Base-by-base conservation (phyloP, 2,888 invertebrate genomes). In the Nymphalis urticae region DNA sequence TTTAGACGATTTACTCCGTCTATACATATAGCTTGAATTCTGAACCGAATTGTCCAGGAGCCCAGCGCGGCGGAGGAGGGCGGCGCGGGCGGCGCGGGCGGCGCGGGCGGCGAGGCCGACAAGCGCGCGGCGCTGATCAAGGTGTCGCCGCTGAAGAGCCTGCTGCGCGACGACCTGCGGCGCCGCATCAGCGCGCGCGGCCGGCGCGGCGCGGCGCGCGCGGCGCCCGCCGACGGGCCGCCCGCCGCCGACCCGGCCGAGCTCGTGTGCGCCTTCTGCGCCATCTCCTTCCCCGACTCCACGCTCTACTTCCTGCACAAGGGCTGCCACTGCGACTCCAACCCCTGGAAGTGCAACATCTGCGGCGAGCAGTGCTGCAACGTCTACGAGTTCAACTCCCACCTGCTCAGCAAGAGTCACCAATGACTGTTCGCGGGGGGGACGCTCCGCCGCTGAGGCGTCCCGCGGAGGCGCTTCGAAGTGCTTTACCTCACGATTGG, bases 251-350 rank as follows among this genome's bases (percentile, higher is more conserved):
- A 91, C 77, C 92, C 94, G 1, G 83, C 94, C 32, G 87, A 94
- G 48, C 94, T 97, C 63, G 96, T 97, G 79, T 98, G 98, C 89
- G 94, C 96, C 32, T 97, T 97, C 89, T 99, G 99, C 90, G 96
- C 97, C 78, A 98, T 99, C 81, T 95, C 97, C 61, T 99, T 98
- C 92, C 97, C 98, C 50, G 98, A 99, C 90, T 97, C 97, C 83
- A 99, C 98, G 0, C 94, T 99, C 68, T 98, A 98, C 92, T 98
- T 98, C 92, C 94, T 99, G 75, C 99, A 99, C 94, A 98, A 98
- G 93, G 98, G 98, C 76, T 97, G 99, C 87, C 99, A 99, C 93
- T 98, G 98, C 78, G 98, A 98, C 85, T 97, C 97, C 76, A 98
- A 98, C 92, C 98, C 99, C 0, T 99, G 95, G 95, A 98, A 98